phyloP scores from a whole-genome alignment of 1,140 invertebrate genomes.

The Stratiolaelaps scimitus region DNA sequence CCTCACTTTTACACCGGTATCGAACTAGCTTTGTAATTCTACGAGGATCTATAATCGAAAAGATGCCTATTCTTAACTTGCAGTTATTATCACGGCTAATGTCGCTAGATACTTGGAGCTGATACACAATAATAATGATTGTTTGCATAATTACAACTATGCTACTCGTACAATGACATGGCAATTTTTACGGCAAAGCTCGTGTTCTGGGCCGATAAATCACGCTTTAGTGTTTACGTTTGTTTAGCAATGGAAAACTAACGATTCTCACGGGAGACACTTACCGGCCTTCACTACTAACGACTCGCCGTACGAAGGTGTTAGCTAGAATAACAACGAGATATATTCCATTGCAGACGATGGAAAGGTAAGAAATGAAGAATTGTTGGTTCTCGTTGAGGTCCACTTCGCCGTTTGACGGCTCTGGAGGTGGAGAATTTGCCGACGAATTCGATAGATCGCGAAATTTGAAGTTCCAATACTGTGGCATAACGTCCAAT shows the following conservation, averaged over 20 bases:
- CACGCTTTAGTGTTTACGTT: no score
- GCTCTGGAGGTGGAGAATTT: background rate
- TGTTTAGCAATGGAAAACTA: no score
- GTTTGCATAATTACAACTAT: no score
- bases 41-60: no score
- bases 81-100: no score
- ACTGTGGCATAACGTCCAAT: background rate
- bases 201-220: background rate
- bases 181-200: background rate
- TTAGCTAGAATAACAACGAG: background rate
- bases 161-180: background rate
- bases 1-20: no score
- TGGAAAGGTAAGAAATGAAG: background rate
- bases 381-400: constrained; percentile 9
- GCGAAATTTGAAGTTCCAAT: constrained; percentile 18
- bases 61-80: no score
- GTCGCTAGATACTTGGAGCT: no score
- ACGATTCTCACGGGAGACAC: no score
- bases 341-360: constrained; percentile 16
- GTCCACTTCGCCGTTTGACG: background rate
- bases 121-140: no score
- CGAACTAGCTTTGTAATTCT: no score
- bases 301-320: background rate
- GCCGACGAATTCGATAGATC: background rate
- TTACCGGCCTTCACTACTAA: background rate